These are phyloP conservation scores for Tinea trinotella DNA, from an alignment of 2,888 invertebrate genomes.

Conservation along the genomic window DNA sequence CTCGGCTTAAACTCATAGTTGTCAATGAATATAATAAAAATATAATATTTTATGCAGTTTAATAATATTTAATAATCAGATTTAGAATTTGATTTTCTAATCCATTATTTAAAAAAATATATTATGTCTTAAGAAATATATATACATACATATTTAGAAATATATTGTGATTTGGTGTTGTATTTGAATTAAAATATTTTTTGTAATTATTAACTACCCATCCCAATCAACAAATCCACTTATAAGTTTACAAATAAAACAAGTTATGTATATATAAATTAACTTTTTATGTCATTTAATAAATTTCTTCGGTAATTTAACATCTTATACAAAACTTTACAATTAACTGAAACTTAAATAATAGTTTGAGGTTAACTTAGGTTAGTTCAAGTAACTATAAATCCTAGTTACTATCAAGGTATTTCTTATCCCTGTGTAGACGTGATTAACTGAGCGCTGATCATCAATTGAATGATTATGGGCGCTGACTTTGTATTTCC, in stretches of 20 bases:
- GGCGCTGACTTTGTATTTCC: too few relatives aligned
- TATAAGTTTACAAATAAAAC: slow-evolving; percentile 6
- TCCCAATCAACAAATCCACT: slow-evolving; percentile 33
- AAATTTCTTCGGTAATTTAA: neutral
- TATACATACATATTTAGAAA: slow-evolving; percentile 47
- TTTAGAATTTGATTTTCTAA: neutral
- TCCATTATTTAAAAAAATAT: neutral
- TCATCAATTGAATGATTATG: too few relatives aligned
- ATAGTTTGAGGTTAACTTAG: neutral
- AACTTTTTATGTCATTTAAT: slow-evolving; percentile 12
- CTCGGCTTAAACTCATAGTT: neutral
- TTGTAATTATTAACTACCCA: slow-evolving; percentile 47
- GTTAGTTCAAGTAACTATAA: too few relatives aligned
- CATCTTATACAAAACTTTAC: slow-evolving; percentile 2
- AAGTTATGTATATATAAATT: slow-evolving; percentile 13
- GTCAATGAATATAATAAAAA: neutral
- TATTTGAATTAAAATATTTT: slow-evolving; percentile 70
- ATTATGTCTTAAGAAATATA: slow-evolving; percentile 31
- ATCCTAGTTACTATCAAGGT: too few relatives aligned
- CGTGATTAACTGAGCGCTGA: too few relatives aligned
- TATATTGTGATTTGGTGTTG: slow-evolving; percentile 73
- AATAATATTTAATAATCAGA: neutral
- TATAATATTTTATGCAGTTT: neutral
- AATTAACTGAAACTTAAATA: neutral
- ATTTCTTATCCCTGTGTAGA: too few relatives aligned